A percentile compares a stretch with the other conserved stretches of the same genome.
These are phyloP conservation scores for Spicauda simplicius DNA, from an alignment of 2,888 invertebrate species.

Conservation along the genomic window DNA sequence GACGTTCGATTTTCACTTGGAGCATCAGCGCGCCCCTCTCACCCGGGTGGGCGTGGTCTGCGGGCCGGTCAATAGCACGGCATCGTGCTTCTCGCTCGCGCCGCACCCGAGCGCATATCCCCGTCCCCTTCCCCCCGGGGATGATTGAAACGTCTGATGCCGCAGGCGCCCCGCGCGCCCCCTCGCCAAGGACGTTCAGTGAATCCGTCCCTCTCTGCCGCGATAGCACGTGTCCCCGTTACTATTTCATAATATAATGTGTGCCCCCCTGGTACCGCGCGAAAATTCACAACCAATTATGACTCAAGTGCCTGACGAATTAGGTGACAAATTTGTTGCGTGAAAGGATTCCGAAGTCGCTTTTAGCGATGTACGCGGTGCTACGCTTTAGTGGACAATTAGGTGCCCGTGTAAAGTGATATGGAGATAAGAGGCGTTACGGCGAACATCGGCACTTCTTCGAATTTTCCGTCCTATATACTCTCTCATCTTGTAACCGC, in stretches of 20 bases:
- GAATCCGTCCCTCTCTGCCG: constrained; percentile 85
- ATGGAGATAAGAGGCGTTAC: constrained; percentile 78
- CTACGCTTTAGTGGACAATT: constrained; percentile 72
- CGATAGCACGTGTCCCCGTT: constrained; percentile 83
- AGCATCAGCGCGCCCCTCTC: constrained; percentile 78
- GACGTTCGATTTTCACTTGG: constrained; percentile 84
- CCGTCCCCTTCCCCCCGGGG: constrained; percentile 74
- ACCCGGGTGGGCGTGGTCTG: constrained; percentile 83
- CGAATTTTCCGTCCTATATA: constrained; percentile 79
- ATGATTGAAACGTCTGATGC: constrained; percentile 85
- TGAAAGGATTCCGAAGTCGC: constrained; percentile 74
- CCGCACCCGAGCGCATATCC: constrained; percentile 48
- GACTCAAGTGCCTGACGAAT: constrained; percentile 82
- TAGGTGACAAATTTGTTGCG: constrained; percentile 76
- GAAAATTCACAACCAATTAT: constrained; percentile 83
- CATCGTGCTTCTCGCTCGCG: constrained; percentile 67
- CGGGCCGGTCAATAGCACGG: constrained; percentile 84
- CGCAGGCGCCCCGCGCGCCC: constrained; percentile 84
- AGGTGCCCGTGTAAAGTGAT: constrained; percentile 74
- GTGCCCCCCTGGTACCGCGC: constrained; percentile 80
- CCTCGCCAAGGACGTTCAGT: constrained; percentile 84
- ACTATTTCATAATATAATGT: constrained; percentile 83
- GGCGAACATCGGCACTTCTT: constrained; percentile 66
- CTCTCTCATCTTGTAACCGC: constrained; percentile 68
- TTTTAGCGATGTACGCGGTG: constrained; percentile 70